A percentile compares a stretch with the other conserved stretches of the same genome.
phyloP scores from a whole-genome alignment of 2,888 invertebrate genomes.

The Microplitis deprimator region DNA sequence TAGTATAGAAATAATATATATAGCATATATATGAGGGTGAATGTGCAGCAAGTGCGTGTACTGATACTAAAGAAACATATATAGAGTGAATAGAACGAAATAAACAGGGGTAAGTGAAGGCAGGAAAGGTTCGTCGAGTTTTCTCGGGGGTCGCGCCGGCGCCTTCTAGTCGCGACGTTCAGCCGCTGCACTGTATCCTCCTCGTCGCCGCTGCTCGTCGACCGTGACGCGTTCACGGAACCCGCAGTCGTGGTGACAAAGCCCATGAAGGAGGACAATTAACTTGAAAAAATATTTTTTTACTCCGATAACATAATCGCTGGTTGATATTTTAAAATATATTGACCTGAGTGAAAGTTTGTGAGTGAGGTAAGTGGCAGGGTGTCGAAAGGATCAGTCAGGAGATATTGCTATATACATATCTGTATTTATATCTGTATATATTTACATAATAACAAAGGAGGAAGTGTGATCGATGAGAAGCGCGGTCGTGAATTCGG shows the following conservation, averaged over 20 bases:
- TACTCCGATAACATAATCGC: not conserved
- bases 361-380: conserved; percentile 9
- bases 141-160: conserved; percentile 51
- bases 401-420: not conserved
- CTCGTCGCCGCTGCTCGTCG: conserved; percentile 45
- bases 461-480: conserved; percentile 48
- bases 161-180: conserved; percentile 47
- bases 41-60: conserved; percentile 1
- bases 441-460: not conserved
- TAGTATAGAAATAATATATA: not conserved
- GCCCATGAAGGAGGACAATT: conserved; percentile 18
- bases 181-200: conserved; percentile 35
- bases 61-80: not conserved
- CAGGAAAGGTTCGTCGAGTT: conserved; percentile 69
- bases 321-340: not conserved
- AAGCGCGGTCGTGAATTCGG: conserved; percentile 44
- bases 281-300: conserved; percentile 17
- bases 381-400: not conserved
- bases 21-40: not conserved
- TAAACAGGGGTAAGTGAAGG: conserved; percentile 74
- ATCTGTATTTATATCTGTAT: not conserved
- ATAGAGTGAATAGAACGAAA: conserved; percentile 68
- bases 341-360: conserved; percentile 7
- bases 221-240: conserved; percentile 47
- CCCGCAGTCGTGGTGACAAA: conserved; percentile 19